A percentile compares a stretch with the other conserved stretches of the same genome.
Evolutionary conservation across 2,797 vertebrate genomes (phyloP).

Genomic region (Cuculus canorus): DNA sequence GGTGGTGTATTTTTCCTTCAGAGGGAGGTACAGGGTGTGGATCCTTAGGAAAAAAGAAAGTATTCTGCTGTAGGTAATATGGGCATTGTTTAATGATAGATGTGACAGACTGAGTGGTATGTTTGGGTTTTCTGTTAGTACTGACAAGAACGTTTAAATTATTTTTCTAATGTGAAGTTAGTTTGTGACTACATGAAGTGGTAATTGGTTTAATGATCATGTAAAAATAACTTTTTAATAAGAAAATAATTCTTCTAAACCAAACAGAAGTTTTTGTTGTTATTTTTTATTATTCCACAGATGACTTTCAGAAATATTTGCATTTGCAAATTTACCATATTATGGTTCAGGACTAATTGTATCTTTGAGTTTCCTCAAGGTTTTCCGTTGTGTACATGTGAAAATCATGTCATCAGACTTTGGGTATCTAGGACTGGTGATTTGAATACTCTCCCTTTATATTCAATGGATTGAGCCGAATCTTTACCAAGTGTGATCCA

Average conservation of each 20-base stretch:
- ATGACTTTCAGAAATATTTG: not conserved
- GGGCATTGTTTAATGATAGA: conserved; percentile 35
- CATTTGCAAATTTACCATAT: not conserved
- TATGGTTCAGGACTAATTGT: not conserved
- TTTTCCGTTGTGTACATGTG: not conserved
- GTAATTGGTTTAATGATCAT: not conserved
- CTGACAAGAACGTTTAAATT: not conserved
- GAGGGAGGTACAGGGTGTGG: conserved; percentile 47
- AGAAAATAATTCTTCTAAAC: not conserved
- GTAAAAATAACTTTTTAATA: not conserved
- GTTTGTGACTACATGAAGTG: not conserved
- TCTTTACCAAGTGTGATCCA: not conserved
- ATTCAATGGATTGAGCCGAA: not conserved
- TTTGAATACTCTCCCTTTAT: accelerated
- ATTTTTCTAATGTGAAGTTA: not conserved
- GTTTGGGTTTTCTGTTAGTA: conserved; percentile 4
- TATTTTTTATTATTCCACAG: not conserved
- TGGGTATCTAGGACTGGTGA: not conserved
- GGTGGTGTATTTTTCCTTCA: conserved; percentile 54
- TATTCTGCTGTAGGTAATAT: conserved; percentile 42
- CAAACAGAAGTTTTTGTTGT: not conserved
- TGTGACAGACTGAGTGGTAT: not conserved
- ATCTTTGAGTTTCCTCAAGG: not conserved
- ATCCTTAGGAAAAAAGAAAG: conserved; percentile 21
- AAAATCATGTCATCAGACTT: not conserved